These are phyloP conservation scores for Gorsachius goisagi DNA, from an alignment of 2,113 vertebrate genomes.

Conservation along the genomic window DNA sequence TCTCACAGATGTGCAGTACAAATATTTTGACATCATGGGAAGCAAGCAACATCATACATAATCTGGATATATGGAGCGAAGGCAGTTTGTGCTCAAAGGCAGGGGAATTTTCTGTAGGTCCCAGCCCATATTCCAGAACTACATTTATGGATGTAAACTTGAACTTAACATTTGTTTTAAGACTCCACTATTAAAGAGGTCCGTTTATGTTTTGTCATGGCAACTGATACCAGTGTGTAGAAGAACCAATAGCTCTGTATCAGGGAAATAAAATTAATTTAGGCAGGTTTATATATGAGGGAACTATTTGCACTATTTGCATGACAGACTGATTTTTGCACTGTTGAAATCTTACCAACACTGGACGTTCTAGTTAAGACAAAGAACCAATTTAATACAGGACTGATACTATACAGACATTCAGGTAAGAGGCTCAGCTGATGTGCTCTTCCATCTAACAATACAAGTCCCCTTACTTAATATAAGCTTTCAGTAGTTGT, in stretches of 20 bases:
- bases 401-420: neutral
- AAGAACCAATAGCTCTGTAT: neutral
- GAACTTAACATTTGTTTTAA: neutral
- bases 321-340: neutral
- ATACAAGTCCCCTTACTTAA: neutral
- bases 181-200: neutral
- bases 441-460: neutral
- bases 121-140: neutral
- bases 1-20: neutral
- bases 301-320: neutral
- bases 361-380: neutral
- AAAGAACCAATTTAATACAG: neutral
- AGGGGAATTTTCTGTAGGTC: neutral
- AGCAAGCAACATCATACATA: neutral
- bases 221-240: fast-evolving
- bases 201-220: neutral
- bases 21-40: neutral
- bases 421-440: neutral
- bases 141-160: neutral
- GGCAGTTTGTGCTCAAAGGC: neutral
- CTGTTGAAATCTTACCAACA: neutral
- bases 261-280: neutral
- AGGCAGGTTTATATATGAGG: neutral
- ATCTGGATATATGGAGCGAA: neutral
- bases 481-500: neutral